These are phyloP conservation scores for Halcyon chelicuti DNA, from an alignment of 2,797 vertebrate species.

Conservation along the genomic window DNA sequence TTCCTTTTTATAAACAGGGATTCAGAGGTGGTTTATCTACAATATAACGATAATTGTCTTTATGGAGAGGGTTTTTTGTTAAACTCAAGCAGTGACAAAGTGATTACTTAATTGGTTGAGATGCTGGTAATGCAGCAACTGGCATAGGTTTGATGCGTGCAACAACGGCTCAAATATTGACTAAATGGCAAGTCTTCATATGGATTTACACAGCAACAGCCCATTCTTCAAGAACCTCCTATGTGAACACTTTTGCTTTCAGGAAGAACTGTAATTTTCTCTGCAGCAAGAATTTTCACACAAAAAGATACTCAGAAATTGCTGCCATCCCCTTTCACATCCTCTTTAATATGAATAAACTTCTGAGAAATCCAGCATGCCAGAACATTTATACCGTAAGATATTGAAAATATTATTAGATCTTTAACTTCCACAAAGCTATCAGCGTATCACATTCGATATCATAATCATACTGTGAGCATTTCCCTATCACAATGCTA, in stretches of 20 bases:
- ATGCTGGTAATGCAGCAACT: conserved; percentile 7
- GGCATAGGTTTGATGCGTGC: not conserved
- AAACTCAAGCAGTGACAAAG: not conserved
- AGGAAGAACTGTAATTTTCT: not conserved
- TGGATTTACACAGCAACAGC: not conserved
- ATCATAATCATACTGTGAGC: not conserved
- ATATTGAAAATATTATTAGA: not conserved
- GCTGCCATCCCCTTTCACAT: not conserved
- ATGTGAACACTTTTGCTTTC: not conserved
- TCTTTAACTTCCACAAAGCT: not conserved
- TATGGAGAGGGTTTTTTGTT: not conserved
- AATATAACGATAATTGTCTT: not conserved
- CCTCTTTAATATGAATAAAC: not conserved
- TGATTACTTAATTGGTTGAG: not conserved
- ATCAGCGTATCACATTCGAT: not conserved
- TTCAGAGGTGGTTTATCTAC: conserved; percentile 2
- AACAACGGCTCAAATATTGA: not conserved
- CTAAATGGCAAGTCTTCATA: not conserved
- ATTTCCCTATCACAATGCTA: not conserved
- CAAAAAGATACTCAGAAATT: not conserved
- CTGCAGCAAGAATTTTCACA: not conserved
- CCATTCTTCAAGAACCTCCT: not conserved
- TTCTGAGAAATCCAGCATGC: not conserved
- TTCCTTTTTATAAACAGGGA: not conserved
- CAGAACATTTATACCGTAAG: not conserved